Conservation (phyloP, 2,888 invertebrate species). For the Drosophila kambysellisi region DNA sequence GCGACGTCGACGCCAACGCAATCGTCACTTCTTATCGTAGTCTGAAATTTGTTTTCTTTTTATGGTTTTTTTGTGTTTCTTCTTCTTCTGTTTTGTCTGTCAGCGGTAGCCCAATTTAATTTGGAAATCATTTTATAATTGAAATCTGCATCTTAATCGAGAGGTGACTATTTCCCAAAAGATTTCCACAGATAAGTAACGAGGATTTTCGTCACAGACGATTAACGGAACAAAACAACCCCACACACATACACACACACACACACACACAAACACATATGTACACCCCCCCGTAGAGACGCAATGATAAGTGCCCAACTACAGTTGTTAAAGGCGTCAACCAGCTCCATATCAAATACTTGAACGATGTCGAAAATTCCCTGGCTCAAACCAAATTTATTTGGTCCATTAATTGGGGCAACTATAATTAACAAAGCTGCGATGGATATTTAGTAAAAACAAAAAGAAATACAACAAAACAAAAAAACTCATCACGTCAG, state of each 20-base stretch:
- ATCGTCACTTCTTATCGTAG: slow-evolving; percentile 45
- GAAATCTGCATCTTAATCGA: slow-evolving; percentile 14
- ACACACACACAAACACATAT: neutral
- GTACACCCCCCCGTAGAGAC: slow-evolving; percentile 21
- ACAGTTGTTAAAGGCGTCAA: slow-evolving; percentile 48
- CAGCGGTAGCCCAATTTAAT: slow-evolving; percentile 33
- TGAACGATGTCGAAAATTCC: slow-evolving; percentile 31
- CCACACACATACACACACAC: neutral
- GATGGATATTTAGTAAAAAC: neutral
- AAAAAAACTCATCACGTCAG: neutral
- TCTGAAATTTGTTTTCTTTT: slow-evolving; percentile 35
- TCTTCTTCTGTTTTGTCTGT: neutral
- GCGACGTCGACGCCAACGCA: slow-evolving; percentile 31
- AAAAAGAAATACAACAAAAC: neutral
- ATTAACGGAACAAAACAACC: slow-evolving; percentile 31
- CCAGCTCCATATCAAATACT: slow-evolving; percentile 40
- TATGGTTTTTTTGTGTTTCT: neutral
- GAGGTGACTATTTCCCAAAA: slow-evolving; percentile 10
- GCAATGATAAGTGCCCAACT: slow-evolving; percentile 25
- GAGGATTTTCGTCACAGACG: slow-evolving; percentile 38
- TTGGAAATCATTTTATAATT: slow-evolving; percentile 56
- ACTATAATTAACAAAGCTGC: slow-evolving; percentile 58
- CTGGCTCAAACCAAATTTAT: slow-evolving; percentile 49
- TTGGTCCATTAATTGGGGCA: slow-evolving; percentile 55
- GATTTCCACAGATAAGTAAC: slow-evolving; percentile 40